Conservation (phyloP, 2,113 vertebrate species). For the Bubo scandiacus region DNA sequence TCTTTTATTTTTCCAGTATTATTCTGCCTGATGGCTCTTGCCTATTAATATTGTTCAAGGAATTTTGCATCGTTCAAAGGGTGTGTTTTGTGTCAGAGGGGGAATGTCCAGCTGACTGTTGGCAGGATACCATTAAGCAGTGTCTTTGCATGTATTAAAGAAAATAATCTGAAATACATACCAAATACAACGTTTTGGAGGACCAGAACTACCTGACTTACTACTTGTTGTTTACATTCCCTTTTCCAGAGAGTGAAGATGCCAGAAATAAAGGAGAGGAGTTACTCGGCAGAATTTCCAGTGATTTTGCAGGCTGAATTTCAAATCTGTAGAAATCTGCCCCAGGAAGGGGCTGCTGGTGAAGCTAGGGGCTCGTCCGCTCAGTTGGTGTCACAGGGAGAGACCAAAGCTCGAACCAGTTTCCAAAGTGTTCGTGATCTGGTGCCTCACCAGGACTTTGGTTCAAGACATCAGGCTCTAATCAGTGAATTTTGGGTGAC, state of each 20-base stretch:
- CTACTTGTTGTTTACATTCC: not conserved
- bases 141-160: not conserved
- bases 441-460: not conserved
- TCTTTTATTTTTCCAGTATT: not conserved
- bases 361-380: not conserved
- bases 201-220: not conserved
- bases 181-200: not conserved
- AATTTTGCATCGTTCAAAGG: not conserved
- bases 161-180: not conserved
- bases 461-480: not conserved
- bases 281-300: not conserved
- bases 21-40: not conserved
- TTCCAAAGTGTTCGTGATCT: fast-evolving
- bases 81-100: not conserved
- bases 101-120: not conserved
- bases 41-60: not conserved
- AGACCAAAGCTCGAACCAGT: not conserved
- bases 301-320: not conserved
- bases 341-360: fast-evolving
- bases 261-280: not conserved
- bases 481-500: not conserved
- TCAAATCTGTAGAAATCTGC: not conserved
- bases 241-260: not conserved
- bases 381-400: not conserved
- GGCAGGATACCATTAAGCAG: not conserved